A percentile compares a stretch with the other conserved stretches of the same genome.
Conservation (phyloP, 2,113 vertebrate species). For the Calypte anna region DNA sequence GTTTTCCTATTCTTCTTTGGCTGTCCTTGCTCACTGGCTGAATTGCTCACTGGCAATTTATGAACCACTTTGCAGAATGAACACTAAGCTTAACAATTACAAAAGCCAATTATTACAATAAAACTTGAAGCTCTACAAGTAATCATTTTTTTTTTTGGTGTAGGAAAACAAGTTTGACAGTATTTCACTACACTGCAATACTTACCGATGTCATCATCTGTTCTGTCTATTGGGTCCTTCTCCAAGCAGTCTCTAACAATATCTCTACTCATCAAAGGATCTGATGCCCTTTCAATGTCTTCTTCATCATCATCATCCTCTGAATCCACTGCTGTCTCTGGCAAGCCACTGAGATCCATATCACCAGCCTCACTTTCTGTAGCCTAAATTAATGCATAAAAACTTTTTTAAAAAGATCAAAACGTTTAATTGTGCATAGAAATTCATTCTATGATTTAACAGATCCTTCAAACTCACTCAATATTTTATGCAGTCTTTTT, state of each 20-base stretch:
- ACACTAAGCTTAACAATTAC: not conserved
- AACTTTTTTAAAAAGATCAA: not conserved
- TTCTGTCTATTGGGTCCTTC: conserved; percentile 97
- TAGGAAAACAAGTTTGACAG: not conserved
- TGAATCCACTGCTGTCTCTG: conserved; percentile 98
- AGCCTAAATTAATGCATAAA: conserved; percentile 78
- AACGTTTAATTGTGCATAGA: not conserved
- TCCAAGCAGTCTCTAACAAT: conserved; percentile 97
- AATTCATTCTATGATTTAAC: not conserved
- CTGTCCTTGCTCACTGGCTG: not conserved
- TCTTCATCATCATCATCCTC: conserved; percentile 98
- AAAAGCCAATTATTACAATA: not conserved
- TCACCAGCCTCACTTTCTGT: conserved; percentile 97
- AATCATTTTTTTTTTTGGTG: not conserved
- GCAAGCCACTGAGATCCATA: conserved; percentile 98
- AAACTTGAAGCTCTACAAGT: not conserved
- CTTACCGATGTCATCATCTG: conserved; percentile 97
- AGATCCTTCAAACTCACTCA: not conserved
- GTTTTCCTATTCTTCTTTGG: not conserved
- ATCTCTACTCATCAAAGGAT: conserved; percentile 97
- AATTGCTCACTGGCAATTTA: not conserved
- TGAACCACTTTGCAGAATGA: not conserved
- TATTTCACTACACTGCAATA: not conserved
- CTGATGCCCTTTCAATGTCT: conserved; percentile 94
- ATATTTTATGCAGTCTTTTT: not conserved